A percentile compares a stretch with the other conserved stretches of the same genome.
These are phyloP conservation scores for Triplophysa dalaica DNA, from an alignment of 2,113 vertebrate species.

Conservation along the genomic window DNA sequence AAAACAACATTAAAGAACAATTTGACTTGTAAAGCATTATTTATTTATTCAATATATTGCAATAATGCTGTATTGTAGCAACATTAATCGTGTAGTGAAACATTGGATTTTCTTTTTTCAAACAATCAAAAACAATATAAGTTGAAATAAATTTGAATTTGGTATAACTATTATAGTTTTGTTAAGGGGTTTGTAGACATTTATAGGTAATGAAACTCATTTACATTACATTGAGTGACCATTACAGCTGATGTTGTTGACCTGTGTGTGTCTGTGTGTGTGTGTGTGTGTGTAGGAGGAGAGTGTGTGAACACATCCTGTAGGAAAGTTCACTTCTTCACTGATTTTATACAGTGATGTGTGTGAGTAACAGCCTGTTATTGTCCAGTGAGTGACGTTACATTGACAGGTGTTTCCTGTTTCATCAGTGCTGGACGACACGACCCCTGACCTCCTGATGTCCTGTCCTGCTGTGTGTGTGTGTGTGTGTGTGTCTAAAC, in stretches of 20 bases:
- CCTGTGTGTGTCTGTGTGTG: not conserved
- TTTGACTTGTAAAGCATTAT: no score
- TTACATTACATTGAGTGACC: no score
- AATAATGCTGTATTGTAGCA: no score
- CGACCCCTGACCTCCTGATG: slow-evolving; percentile 66
- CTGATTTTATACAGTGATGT: slow-evolving; percentile 1
- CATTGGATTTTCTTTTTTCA: no score
- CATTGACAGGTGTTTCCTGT: slow-evolving; percentile 77
- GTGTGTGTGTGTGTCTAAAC: not conserved
- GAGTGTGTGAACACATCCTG: slow-evolving; percentile 13
- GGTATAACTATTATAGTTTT: no score
- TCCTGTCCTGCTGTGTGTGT: slow-evolving; percentile 70
- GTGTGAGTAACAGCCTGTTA: slow-evolving; percentile 57
- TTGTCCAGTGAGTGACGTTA: slow-evolving; percentile 67
- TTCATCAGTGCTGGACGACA: slow-evolving; percentile 38
- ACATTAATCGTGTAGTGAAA: no score
- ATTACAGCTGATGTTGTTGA: not conserved
- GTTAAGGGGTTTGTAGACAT: no score
- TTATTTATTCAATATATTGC: no score
- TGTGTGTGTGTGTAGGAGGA: slow-evolving; percentile 6
- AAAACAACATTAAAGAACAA: no score
- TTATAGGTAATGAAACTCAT: no score
- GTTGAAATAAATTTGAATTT: no score
- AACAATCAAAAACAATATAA: no score
- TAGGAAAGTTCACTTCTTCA: not conserved